Percentiles rank a stretch among this genome's conserved stretches.
Conservation (phyloP, 2,797 vertebrate species). For the Acropternis orthonyx region DNA sequence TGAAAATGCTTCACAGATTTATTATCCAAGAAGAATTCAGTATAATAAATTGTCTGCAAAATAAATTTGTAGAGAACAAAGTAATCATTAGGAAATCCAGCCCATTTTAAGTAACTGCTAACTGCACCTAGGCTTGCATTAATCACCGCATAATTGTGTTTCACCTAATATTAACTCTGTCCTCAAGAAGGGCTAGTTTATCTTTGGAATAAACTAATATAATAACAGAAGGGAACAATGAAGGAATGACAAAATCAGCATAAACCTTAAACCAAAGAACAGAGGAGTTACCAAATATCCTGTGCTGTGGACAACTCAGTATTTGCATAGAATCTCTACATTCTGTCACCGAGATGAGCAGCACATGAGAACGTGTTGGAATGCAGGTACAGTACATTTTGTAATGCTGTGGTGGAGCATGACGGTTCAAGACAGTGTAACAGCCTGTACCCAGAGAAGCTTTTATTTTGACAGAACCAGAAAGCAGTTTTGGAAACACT, state of each 20-base stretch:
- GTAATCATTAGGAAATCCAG: background rate
- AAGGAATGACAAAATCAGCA: background rate
- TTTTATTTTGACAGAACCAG: background rate
- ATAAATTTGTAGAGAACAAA: background rate
- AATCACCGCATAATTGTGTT: background rate
- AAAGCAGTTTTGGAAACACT: background rate
- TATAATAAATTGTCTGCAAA: background rate
- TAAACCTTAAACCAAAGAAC: background rate
- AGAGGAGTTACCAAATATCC: background rate
- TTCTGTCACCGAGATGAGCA: fast-evolving
- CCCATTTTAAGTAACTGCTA: background rate
- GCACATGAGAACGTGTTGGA: background rate
- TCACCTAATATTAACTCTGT: background rate
- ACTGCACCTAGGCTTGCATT: background rate
- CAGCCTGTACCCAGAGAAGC: background rate
- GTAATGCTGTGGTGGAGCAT: background rate
- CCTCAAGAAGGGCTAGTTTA: background rate
- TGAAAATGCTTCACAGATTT: background rate
- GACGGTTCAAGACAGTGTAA: background rate
- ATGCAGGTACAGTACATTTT: background rate
- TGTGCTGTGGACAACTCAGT: fast-evolving
- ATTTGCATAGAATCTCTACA: background rate
- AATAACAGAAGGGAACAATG: background rate
- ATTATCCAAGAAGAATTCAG: background rate
- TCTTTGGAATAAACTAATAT: background rate